Conservation (phyloP, 2,113 vertebrate species). For the Eurystomus gularis region DNA sequence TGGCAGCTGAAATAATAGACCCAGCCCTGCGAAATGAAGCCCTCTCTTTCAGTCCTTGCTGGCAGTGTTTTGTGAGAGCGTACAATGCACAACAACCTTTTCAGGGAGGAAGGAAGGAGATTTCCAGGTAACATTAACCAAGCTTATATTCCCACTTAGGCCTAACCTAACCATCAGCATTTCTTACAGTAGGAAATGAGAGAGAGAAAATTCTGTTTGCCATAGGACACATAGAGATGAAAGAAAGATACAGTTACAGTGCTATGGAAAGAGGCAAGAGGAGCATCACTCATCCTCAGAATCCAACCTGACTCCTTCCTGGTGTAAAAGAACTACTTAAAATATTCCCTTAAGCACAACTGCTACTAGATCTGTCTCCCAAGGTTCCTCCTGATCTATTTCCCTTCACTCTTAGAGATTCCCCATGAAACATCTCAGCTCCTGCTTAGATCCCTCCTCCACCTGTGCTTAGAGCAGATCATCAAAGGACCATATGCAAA, state of each 20-base stretch:
- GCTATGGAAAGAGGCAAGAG: background rate
- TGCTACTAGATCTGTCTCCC: background rate
- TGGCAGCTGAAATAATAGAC: background rate
- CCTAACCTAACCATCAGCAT: background rate
- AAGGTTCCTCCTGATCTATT: background rate
- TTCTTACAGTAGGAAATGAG: background rate
- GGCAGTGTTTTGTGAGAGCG: background rate
- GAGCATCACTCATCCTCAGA: background rate
- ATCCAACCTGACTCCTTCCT: background rate
- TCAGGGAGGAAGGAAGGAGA: background rate
- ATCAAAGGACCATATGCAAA: background rate
- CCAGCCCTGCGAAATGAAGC: accelerated
- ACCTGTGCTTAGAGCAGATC: background rate
- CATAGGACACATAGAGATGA: accelerated
- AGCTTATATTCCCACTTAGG: background rate
- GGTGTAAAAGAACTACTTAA: background rate
- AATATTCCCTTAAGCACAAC: background rate
- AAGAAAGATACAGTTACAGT: background rate
- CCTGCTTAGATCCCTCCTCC: background rate
- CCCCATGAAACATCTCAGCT: background rate
- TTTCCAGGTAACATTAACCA: background rate
- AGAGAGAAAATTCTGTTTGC: background rate
- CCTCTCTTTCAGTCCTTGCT: background rate
- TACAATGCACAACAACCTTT: accelerated
- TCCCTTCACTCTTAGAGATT: background rate